phyloP scores from a whole-genome alignment of 2,888 invertebrate genomes.

The Phyllotreta cruciferae region DNA sequence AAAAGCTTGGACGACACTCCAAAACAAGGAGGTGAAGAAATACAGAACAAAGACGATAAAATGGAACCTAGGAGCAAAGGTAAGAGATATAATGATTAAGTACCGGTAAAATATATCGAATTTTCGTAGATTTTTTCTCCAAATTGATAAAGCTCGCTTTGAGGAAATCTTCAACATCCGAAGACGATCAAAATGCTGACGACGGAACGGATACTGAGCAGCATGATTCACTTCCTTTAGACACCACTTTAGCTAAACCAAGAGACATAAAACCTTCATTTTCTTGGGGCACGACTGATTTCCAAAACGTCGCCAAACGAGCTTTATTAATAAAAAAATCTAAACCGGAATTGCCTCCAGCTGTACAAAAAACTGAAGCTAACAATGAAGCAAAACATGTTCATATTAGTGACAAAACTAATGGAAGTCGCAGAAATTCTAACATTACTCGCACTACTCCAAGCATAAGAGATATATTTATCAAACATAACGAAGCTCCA shows the following conservation, averaged over 20 bases:
- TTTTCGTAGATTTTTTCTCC: slow-evolving; percentile 62
- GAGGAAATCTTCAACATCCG: slow-evolving; percentile 67
- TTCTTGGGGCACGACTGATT: slow-evolving; percentile 41
- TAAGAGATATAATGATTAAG: slow-evolving; percentile 24
- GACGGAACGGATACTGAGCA: slow-evolving; percentile 76
- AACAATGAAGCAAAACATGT: slow-evolving; percentile 17
- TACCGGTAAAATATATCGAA: slow-evolving; percentile 8
- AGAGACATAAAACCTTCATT: slow-evolving; percentile 31
- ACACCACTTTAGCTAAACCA: slow-evolving; percentile 46
- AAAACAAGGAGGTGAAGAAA: slow-evolving; percentile 49
- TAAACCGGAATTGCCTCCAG: slow-evolving; percentile 14
- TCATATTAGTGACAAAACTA: slow-evolving; percentile 11
- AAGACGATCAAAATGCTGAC: slow-evolving; percentile 61
- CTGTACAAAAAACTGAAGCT: neutral
- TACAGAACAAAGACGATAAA: slow-evolving; percentile 43
- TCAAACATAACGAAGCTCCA: neutral
- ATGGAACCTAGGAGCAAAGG: slow-evolving; percentile 47
- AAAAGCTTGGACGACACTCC: slow-evolving; percentile 64
- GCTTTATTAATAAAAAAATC: slow-evolving; percentile 30
- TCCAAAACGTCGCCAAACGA: slow-evolving; percentile 39
- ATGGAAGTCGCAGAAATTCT: slow-evolving; percentile 12
- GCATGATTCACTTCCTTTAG: slow-evolving; percentile 74
- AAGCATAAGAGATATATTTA: neutral
- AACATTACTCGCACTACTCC: slow-evolving; percentile 14
- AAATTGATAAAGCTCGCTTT: slow-evolving; percentile 68